A percentile compares a stretch with the other conserved stretches of the same genome.
phyloP scores from a whole-genome alignment of 2,113 vertebrate genomes.

The Notiomystis cincta region DNA sequence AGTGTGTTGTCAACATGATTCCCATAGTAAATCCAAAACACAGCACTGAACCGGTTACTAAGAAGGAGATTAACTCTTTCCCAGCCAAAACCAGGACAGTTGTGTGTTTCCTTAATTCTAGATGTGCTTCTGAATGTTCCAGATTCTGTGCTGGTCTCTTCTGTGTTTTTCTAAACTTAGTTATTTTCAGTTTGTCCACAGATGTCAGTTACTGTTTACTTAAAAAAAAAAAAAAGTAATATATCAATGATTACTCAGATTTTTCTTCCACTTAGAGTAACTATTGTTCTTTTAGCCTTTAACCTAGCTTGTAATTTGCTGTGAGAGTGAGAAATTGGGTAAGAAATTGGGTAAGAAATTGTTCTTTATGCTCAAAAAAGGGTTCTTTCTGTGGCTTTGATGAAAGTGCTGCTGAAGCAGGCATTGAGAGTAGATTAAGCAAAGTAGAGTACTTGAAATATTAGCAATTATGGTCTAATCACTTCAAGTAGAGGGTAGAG shows the following conservation, averaged over 20 bases:
- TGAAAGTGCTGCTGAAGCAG: neutral
- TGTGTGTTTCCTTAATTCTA: neutral
- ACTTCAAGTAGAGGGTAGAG: neutral
- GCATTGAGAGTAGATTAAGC: neutral
- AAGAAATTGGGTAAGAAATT: neutral
- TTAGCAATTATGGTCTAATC: neutral
- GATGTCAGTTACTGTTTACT: neutral
- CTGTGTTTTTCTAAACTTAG: neutral
- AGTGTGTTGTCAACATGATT: neutral
- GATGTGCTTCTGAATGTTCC: neutral
- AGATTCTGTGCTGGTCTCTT: neutral
- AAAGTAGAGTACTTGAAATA: neutral
- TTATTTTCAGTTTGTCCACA: neutral
- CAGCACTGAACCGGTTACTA: neutral
- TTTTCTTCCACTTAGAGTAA: neutral
- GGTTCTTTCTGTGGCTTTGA: neutral
- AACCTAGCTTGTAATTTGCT: neutral
- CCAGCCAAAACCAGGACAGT: neutral
- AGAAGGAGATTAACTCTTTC: neutral
- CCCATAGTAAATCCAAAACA: neutral
- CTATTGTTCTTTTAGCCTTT: neutral
- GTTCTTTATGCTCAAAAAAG: neutral
- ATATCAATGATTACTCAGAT: neutral
- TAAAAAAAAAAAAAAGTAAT: neutral
- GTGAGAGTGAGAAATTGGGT: neutral